These are phyloP conservation scores for Chiridota heheva DNA, from an alignment of 35 echinoderm and acorn worm species.

Conservation along the genomic window DNA sequence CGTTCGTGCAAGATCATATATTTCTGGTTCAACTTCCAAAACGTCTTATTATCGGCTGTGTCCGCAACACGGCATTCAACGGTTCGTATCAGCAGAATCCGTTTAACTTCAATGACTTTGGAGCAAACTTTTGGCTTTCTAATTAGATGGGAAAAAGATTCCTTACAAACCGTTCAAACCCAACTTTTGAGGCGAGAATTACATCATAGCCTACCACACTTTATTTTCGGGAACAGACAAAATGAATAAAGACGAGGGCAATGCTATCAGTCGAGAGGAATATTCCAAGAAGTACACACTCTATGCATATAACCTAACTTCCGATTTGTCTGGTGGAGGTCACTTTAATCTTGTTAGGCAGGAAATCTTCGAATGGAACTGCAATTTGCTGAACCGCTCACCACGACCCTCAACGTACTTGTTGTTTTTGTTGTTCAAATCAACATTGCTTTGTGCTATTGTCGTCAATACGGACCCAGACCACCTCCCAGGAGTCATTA, in stretches of 20 bases:
- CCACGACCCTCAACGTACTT: slow-evolving; percentile 16
- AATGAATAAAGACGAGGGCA: slow-evolving; percentile 52
- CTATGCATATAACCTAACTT: slow-evolving; percentile 49
- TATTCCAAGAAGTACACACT: slow-evolving; percentile 39
- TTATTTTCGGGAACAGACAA: slow-evolving; percentile 51
- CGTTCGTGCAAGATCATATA: slow-evolving; percentile 47
- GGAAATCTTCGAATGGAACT: slow-evolving; percentile 58
- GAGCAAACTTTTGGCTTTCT: slow-evolving; percentile 11
- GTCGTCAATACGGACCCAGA: slow-evolving; percentile 32
- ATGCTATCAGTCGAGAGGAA: slow-evolving; percentile 48
- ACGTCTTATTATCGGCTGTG: slow-evolving; percentile 42
- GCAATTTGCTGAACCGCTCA: slow-evolving; percentile 30
- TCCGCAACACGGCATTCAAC: slow-evolving; percentile 36
- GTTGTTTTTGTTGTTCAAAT: neutral
- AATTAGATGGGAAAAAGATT: slow-evolving; percentile 34
- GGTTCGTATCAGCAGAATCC: slow-evolving; percentile 46
- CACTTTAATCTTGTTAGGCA: slow-evolving; percentile 42
- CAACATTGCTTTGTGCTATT: neutral
- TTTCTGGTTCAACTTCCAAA: slow-evolving; percentile 55
- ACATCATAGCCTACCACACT: slow-evolving; percentile 36
- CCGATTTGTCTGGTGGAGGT: slow-evolving; percentile 40
- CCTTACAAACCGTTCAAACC: slow-evolving; percentile 43
- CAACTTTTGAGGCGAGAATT: slow-evolving; percentile 22
- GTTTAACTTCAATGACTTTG: slow-evolving; percentile 51
- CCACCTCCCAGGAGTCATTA: slow-evolving; percentile 15